Percentiles rank a stretch among this genome's conserved stretches.
Evolutionary conservation across 1,140 invertebrate genomes (phyloP).

Genomic region (Hycleus phaleratus): DNA sequence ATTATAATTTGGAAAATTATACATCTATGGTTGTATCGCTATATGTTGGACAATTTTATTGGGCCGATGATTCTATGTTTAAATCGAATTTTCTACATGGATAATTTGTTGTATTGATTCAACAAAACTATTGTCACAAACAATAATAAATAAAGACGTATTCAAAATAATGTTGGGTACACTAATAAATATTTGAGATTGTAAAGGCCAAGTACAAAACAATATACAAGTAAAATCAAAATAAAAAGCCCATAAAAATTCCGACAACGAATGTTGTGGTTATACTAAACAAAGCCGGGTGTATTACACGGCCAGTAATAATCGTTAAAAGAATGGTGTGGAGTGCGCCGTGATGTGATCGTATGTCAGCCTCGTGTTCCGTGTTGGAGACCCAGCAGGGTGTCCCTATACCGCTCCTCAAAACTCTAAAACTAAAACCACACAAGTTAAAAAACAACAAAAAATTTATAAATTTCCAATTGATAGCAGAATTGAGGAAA

Average conservation of each 20-base stretch:
- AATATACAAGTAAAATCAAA: conserved; percentile 15
- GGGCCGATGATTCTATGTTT: too few species aligned
- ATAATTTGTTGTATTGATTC: too few species aligned
- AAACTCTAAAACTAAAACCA: too few species aligned
- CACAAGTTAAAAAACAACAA: too few species aligned
- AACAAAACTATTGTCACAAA: conserved; percentile 3
- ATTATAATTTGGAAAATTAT: too few species aligned
- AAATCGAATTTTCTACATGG: too few species aligned
- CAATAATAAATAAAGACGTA: conserved; percentile 17
- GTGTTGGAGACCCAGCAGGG: conserved; percentile 20
- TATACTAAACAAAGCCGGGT: conserved; percentile 21
- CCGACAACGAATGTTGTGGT: conserved; percentile 8
- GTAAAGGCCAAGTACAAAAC: conserved; percentile 9
- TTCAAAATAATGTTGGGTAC: conserved; percentile 13
- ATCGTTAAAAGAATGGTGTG: conserved; percentile 22
- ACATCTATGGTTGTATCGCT: too few species aligned
- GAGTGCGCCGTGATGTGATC: conserved; percentile 24
- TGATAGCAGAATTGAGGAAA: too few species aligned
- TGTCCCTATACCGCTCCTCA: conserved; percentile 9
- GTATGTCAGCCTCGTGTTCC: conserved; percentile 24
- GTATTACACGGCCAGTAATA: conserved; percentile 14
- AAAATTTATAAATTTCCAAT: too few species aligned
- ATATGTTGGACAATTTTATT: too few species aligned
- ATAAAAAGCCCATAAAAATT: conserved; percentile 24
- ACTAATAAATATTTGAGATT: conserved; percentile 10